A percentile compares a stretch with the other conserved stretches of the same genome.
Evolutionary conservation across 2,888 invertebrate species (phyloP).

Genomic region (Rotaria socialis): DNA sequence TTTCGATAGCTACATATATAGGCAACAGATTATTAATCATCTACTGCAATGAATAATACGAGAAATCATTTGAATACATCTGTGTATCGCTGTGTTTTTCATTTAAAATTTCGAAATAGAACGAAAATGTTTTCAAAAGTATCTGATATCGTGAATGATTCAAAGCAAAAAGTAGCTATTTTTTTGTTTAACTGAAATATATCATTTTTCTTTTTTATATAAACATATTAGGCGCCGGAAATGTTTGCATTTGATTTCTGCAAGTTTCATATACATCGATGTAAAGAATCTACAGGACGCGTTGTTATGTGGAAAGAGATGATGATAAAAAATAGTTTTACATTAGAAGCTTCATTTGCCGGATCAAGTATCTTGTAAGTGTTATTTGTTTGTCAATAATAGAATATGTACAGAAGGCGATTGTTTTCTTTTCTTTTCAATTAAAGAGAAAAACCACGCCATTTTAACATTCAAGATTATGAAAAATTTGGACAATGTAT

Average conservation of each 20-base stretch:
- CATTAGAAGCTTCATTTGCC: conserved; percentile 68
- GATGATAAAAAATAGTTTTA: conserved; percentile 87
- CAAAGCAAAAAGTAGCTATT: too few species aligned
- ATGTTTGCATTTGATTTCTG: conserved; percentile 86
- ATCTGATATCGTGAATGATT: too few species aligned
- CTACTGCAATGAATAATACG: too few species aligned
- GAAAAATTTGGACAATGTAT: conserved; percentile 30
- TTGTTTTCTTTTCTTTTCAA: background rate
- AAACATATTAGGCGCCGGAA: conserved; percentile 46
- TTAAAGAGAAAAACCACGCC: background rate
- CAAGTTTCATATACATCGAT: conserved; percentile 84
- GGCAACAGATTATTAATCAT: too few species aligned
- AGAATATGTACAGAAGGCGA: background rate
- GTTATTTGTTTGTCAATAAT: too few species aligned
- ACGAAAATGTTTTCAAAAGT: too few species aligned
- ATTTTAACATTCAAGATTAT: conserved; percentile 34
- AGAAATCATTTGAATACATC: too few species aligned
- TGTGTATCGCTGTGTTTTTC: too few species aligned
- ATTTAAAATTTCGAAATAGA: too few species aligned
- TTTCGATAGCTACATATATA: too few species aligned
- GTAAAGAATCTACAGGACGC: conserved; percentile 87
- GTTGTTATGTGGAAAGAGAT: conserved; percentile 86
- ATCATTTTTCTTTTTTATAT: background rate
- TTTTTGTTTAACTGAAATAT: too few species aligned
- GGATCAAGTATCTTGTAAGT: conserved; percentile 53